Evolutionary conservation across 2,113 vertebrate genomes (phyloP), one percentile per base, ranked within the genome.

Genomic region (Austrofundulus limnaeus): DNA sequence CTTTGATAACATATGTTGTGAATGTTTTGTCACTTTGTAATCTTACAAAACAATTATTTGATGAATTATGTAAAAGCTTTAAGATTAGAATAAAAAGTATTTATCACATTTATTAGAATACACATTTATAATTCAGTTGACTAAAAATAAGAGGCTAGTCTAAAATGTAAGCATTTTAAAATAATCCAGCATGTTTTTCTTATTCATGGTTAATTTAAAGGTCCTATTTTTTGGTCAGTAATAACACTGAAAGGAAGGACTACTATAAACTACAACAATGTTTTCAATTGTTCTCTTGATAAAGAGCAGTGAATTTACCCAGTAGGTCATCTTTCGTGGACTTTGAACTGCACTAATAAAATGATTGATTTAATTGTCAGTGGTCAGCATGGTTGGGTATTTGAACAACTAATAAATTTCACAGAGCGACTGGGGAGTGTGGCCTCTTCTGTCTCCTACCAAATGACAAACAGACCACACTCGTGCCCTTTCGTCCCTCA

Each of bases 401-500:
- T 19, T 70, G 4, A 71, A 47, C 56, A 41, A 50, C 37, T 52
- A 57, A 78, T 77, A 75, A 83, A 81, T 85, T 59, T 46, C 11
- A 49, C 20, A 4, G 43, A 56, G 59, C 38, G 42, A 37, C 49
- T 16, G n/a, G 11, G 41, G 50, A 58, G 61, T 11, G 51, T 11
- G 60, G 46, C 54, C 59, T 72, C 68, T 10, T 59, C 65, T 13
- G 52, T 60, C 66, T 65, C 41, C 54, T 37, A 49, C 20, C 63
- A 57, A 55, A 79, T 38, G 85, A 73, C 51, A 59, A 68, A 72
- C 70, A 74, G 70, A 81, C 47, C 54, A 54, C 66, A 70, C 53
- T 53, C 42, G 60, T 61, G 75, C 72, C 80, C 71, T 50, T 45
- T 65, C 67, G 68, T 66, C 70, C 41, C 77, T 86, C 82, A 28